Percentiles rank a stretch among this genome's conserved stretches.
These are phyloP conservation scores for Lutjanus erythropterus DNA, from an alignment of 2,113 vertebrate species.

Conservation along the genomic window DNA sequence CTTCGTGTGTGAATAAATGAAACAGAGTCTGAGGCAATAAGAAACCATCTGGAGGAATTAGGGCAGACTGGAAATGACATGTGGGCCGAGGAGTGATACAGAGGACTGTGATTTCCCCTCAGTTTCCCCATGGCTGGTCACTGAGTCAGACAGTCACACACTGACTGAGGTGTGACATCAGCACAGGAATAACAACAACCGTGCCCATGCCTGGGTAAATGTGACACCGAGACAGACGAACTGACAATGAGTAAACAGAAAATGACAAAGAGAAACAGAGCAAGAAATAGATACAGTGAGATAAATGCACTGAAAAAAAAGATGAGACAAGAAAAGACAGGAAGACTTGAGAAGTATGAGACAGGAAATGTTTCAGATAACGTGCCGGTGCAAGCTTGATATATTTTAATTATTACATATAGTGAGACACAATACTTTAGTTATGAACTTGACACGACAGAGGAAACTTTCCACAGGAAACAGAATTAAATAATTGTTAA, in stretches of 20 bases:
- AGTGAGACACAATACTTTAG: neutral
- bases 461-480: too few species aligned
- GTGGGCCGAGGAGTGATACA: constrained; percentile 24
- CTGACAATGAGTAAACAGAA: constrained; percentile 29
- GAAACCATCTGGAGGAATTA: constrained; percentile 48
- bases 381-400: neutral
- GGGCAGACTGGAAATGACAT: constrained; percentile 28
- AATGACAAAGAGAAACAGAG: constrained; percentile 26
- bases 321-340: neutral
- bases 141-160: constrained; percentile 50
- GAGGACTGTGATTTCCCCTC: constrained; percentile 33
- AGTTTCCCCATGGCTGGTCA: constrained; percentile 36
- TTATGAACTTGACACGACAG: too few species aligned
- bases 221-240: constrained; percentile 25
- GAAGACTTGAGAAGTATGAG: neutral
- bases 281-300: constrained; percentile 16
- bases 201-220: constrained; percentile 16
- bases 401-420: neutral
- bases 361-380: neutral
- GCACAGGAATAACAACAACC: constrained; percentile 34
- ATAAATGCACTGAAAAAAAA: neutral
- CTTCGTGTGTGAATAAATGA: constrained; percentile 35
- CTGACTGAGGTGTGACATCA: constrained; percentile 46
- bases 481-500: too few species aligned
- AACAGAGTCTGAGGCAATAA: constrained; percentile 16